Evolutionary conservation across 2,113 vertebrate genomes (phyloP), one percentile per base, ranked within the genome.

Genomic region (Machaerirhynchus nigripectus): DNA sequence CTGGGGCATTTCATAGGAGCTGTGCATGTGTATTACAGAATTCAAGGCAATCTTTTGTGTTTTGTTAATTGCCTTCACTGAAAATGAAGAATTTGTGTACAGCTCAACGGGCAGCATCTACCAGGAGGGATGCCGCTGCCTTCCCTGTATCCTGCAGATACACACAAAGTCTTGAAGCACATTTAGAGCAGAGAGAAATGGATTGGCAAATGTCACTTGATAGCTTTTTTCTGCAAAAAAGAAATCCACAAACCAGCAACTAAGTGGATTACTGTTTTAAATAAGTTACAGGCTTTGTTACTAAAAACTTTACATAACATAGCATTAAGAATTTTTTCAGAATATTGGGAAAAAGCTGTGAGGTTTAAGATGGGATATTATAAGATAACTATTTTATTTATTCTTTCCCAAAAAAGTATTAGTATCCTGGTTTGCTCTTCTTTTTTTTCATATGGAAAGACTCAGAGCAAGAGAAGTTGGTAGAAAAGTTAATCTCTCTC

Each of bases 31-130:
- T 73, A 79, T 71, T 95, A 90, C 20, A 70, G 50, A 90, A 95
- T 89, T 81, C 80, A 92, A 83, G 67, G 67, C 67, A 74, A 44
- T 90, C 93, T 92, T 97, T 96, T 94, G 70, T 87, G 44, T 93
- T 82, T 55, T 85, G 31, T 91, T 95, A 94, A 89, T 97, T 96
- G 65, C 39, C 76, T 92, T 84, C 67, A 69, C 35, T 93, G 90
- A 81, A 96, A 93, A 88, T 84, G 56, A 77, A 91, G 76, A 90
- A 73, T 87, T 60, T 64, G 39, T 8, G 30, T 73, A 69, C 67
- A 79, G 73, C 87, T 85, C 55, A 80, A 27, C 0, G 26, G 70
- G 67, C 47, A 83, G 33, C 20, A 2, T 90, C 30, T 40, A 70
- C 60, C 46, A 82, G 73, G 42, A 93, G 86, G 76, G 52, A 60